phyloP scores from a whole-genome alignment of 2,113 vertebrate genomes.

The Grus americana region DNA sequence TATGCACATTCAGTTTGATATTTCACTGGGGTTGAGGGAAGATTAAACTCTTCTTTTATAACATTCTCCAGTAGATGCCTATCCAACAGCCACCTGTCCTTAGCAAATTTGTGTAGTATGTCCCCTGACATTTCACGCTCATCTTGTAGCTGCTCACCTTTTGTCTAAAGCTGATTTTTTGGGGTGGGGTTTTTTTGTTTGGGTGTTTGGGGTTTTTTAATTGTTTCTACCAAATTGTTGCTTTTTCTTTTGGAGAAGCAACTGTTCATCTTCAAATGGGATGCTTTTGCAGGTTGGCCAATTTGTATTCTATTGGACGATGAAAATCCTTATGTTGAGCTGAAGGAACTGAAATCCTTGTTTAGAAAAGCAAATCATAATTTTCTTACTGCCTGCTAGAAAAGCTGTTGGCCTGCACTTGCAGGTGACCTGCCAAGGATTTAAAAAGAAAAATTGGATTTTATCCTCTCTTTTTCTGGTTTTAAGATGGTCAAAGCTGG shows the following conservation, averaged over 20 bases:
- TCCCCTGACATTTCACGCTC: background rate
- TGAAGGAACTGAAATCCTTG: constrained; percentile 29
- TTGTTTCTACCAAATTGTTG: background rate
- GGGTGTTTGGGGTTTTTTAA: background rate
- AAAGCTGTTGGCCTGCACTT: constrained; percentile 21
- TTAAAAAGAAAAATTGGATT: constrained; percentile 35
- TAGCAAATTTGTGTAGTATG: background rate
- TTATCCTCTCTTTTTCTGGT: background rate
- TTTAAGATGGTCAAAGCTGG: constrained; percentile 60
- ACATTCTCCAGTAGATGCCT: accelerated
- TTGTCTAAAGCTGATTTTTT: background rate
- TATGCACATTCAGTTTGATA: background rate
- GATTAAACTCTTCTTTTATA: background rate
- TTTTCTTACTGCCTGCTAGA: constrained; percentile 24
- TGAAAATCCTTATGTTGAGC: constrained; percentile 29
- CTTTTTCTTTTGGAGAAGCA: background rate
- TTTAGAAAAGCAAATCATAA: constrained; percentile 30
- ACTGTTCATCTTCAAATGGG: background rate
- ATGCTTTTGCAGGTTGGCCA: constrained; percentile 5
- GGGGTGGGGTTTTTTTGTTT: too few species aligned
- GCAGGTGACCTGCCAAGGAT: constrained; percentile 53
- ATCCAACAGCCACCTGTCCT: background rate
- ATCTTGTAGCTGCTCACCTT: background rate
- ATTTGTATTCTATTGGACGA: background rate
- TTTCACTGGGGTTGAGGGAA: background rate